A percentile compares a stretch with the other conserved stretches of the same genome.
Conservation (phyloP, 2,113 vertebrate species). For the Gadus chalcogrammus region DNA sequence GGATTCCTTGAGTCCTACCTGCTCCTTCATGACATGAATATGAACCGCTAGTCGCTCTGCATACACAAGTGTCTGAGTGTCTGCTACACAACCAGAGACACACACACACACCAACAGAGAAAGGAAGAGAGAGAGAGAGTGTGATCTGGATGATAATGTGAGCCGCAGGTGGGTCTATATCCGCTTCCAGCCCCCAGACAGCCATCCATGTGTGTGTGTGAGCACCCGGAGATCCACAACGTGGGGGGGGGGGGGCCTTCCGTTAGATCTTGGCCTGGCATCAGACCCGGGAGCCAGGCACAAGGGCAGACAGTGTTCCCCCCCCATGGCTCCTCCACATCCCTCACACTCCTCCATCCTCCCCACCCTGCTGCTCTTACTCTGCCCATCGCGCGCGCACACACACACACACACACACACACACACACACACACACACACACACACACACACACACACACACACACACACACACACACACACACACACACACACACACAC, state of each 20-base stretch:
- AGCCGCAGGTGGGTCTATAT: constrained; percentile 42
- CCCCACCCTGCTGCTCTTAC: not conserved
- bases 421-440: constrained; percentile 6
- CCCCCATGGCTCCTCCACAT: constrained; percentile 13
- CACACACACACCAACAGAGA: too few relatives aligned
- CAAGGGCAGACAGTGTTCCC: constrained; percentile 39
- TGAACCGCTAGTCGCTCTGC: not conserved
- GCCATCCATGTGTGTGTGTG: constrained; percentile 25
- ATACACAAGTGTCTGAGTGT: not conserved
- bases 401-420: not conserved
- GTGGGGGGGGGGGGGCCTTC: constrained; percentile 38
- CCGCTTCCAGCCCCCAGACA: constrained; percentile 6
- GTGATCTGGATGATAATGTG: constrained; percentile 34
- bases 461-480: constrained; percentile 6
- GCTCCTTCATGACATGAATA: too few relatives aligned
- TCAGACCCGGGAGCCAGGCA: constrained; percentile 9
- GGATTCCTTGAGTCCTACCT: too few relatives aligned
- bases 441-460: not conserved
- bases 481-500: constrained; percentile 2
- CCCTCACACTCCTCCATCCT: constrained; percentile 8
- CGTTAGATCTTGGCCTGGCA: constrained; percentile 39
- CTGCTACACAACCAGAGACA: too few relatives aligned
- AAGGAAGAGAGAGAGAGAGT: not conserved
- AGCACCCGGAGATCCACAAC: constrained; percentile 33
- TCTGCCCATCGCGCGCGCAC: not conserved